These are phyloP conservation scores for Xyrauchen texanus DNA, from an alignment of 2,113 vertebrate genomes.

Conservation along the genomic window DNA sequence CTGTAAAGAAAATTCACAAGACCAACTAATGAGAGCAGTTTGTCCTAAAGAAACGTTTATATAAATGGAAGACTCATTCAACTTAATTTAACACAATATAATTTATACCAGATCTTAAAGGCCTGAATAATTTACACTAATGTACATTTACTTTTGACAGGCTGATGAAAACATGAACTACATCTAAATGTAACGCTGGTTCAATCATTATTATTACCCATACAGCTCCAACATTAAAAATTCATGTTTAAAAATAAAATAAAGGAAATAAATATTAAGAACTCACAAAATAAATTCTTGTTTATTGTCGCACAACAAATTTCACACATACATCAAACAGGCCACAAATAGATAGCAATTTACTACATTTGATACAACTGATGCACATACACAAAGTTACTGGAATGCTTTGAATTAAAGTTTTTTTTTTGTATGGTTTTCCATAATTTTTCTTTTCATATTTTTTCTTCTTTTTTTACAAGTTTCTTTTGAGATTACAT, in stretches of 20 bases:
- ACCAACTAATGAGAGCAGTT: not conserved
- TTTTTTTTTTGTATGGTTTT: slow-evolving; percentile 65
- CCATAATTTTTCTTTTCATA: slow-evolving; percentile 40
- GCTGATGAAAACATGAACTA: slow-evolving; percentile 53
- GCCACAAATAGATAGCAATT: slow-evolving; percentile 67
- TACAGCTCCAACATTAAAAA: slow-evolving; percentile 48
- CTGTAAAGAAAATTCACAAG: not conserved
- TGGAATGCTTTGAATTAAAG: slow-evolving; percentile 83
- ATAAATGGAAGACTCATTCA: slow-evolving; percentile 57
- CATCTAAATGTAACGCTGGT: slow-evolving; percentile 48
- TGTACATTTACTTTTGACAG: slow-evolving; percentile 54
- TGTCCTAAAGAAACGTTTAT: slow-evolving; percentile 34
- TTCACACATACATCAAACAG: slow-evolving; percentile 67
- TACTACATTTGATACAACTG: slow-evolving; percentile 67
- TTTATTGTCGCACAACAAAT: slow-evolving; percentile 73
- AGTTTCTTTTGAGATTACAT: slow-evolving; percentile 79
- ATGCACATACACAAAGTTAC: slow-evolving; percentile 76
- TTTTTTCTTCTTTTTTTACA: slow-evolving; percentile 71
- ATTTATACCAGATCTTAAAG: slow-evolving; percentile 60
- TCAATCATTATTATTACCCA: slow-evolving; percentile 28
- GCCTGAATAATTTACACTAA: slow-evolving; percentile 64
- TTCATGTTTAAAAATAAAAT: slow-evolving; percentile 15
- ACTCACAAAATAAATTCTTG: slow-evolving; percentile 68
- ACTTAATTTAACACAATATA: slow-evolving; percentile 59
- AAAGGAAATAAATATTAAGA: slow-evolving; percentile 51